A percentile compares a stretch with the other conserved stretches of the same genome.
Evolutionary conservation across 2,113 vertebrate genomes (phyloP).

Genomic region (Marmota monax): DNA sequence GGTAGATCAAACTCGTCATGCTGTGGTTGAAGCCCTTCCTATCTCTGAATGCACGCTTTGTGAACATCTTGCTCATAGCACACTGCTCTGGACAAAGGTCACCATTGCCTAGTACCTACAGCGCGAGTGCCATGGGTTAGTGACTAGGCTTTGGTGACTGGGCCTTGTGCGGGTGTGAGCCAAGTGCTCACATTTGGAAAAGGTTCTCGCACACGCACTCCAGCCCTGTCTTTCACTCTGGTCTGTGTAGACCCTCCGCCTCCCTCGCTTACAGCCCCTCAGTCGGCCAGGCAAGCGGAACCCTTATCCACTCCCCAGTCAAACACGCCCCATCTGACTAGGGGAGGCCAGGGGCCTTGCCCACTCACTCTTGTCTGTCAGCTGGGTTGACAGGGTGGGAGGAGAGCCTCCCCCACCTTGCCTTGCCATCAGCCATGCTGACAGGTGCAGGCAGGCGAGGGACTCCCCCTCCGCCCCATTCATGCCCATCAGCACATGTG

Average conservation of each 20-base stretch:
- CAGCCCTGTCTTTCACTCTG: slow-evolving; percentile 37
- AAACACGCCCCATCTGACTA: slow-evolving; percentile 1
- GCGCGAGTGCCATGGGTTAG: neutral
- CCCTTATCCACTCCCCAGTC: neutral
- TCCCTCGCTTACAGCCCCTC: neutral
- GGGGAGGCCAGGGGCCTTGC: slow-evolving; percentile 74
- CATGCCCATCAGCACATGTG: slow-evolving; percentile 83
- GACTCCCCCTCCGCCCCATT: slow-evolving; percentile 66
- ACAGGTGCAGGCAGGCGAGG: slow-evolving; percentile 81
- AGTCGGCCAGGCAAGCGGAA: slow-evolving; percentile 75
- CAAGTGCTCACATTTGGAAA: neutral
- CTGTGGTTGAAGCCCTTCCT: neutral
- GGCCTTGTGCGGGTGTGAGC: neutral
- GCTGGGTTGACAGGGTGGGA: slow-evolving; percentile 66
- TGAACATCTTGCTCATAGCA: neutral
- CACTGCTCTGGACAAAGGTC: neutral
- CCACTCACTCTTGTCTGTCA: slow-evolving; percentile 73
- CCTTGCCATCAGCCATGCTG: slow-evolving; percentile 70
- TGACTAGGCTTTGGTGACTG: rapidly evolving
- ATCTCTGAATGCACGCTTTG: neutral
- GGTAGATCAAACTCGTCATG: neutral
- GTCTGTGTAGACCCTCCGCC: slow-evolving; percentile 22
- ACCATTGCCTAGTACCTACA: neutral
- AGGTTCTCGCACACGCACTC: neutral
- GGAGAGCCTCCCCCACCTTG: slow-evolving; percentile 65